Base-by-base conservation (phyloP, 2,888 invertebrate genomes). In the Melipona bicolor region DNA sequence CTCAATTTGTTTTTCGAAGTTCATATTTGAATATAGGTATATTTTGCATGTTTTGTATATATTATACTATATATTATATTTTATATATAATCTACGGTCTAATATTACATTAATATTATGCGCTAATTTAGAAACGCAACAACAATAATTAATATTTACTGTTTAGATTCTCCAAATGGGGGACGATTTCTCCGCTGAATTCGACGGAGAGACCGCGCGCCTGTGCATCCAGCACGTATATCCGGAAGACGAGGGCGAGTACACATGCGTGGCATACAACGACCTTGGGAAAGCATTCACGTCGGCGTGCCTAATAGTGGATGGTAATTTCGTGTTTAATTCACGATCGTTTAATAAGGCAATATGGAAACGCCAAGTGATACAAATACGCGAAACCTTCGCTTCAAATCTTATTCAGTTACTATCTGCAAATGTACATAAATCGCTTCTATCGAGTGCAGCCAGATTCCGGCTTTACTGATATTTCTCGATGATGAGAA, bases 201-300 rank as follows among this genome's bases (percentile, higher is more conserved):
- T 96, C 90, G 97, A 97, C 74, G 97, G 96, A 0, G 96, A 96
- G 70, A 96, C 96, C 1, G 97, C 97, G 2, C 96, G 96, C 27
- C 95, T 98, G 78, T 96, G 95, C 88, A 97, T 98, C 91, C 96
- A 96, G 21, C 96, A 97, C 81, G 96, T 98, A 61, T 97, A 97
- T 85, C 97, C 97, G 0, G 98, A 98, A 92, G 98, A 98, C 92
- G 98, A 98, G 94, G 98, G 98, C 77, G 97, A 97, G 90, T 98
- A 98, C 94, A 96, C 97, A 0, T 98, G 98, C 92, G 96, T 97
- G 65, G 98, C 97, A 0, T 96, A 96, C 92, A 98, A 98, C 93
- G 96, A 96, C 86, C 96, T 98, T 77, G 99, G 99, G 71, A 97
- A 97, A 94, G 97, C 96, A 52, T 96, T 96, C 84, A 97, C 98